Evolutionary conservation across 1,140 invertebrate genomes (phyloP), one percentile per base, ranked within the genome.

Genomic region (Heliconius hermathena): DNA sequence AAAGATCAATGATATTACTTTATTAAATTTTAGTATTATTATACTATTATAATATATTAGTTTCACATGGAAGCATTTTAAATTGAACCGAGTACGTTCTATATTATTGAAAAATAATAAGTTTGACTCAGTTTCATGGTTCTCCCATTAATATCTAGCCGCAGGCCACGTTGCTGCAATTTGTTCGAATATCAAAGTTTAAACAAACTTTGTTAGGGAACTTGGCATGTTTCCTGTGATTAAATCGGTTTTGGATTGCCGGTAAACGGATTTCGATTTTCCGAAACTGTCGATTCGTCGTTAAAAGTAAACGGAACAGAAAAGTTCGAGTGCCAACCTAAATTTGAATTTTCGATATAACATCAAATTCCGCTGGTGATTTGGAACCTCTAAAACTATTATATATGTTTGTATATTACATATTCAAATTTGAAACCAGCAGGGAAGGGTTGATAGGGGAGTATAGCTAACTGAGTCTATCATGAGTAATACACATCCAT

Each of bases 221-320:
- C 87, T 92, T 92, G 88, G 90, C 87, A 90, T 92, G 91, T 92
- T 91, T 92, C 88, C 85, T 82, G 89, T 91, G 90, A 93, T 92
- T 93, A 89, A 91, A 92, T 92, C 91, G 91, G 91, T 93, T 93
- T 91, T 86, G 79, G 87, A 92, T 92, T 92, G 91, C 90, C 89
- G 87, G 88, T 90, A 86, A 92, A 84, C 86, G 87, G 88, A 87
- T 91, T 89, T 88, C 85, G 81, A 82, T 84, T 85, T 82, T 77
- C 74, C 84, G 79, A 90, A 90, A 91, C 90, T 91, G 88, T 87
- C 85, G 90, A 92, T 91, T 89, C 86, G 87, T 92, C 89, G 92
- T 92, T 90, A 91, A 85, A 87, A 83, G 84, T 86, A 83, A 90
- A 87, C 88, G 83, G 81, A 78, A 83, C 79, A 81, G 71, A 81